A percentile compares a stretch with the other conserved stretches of the same genome.
Evolutionary conservation across 2,888 invertebrate genomes (phyloP).

Genomic region (Odontocolon sp.): DNA sequence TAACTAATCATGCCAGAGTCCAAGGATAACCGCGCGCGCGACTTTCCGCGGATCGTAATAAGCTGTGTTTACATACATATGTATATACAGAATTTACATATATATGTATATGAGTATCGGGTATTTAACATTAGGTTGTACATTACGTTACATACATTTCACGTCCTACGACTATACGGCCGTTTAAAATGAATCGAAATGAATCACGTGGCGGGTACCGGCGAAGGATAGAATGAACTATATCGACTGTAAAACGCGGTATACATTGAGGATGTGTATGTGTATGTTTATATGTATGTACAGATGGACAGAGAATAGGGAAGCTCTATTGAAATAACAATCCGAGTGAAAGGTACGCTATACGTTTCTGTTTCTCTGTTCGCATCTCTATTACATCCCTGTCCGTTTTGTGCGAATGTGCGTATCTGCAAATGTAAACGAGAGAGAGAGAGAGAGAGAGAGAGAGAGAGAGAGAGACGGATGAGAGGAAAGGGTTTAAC

Average conservation of each 20-base stretch:
- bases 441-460: neutral
- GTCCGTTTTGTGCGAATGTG: neutral
- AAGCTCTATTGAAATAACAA: conserved; percentile 34
- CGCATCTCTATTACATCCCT: neutral
- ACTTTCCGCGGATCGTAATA: conserved; percentile 9
- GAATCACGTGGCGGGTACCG: neutral
- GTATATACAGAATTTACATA: neutral
- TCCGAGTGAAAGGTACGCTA: conserved; percentile 14
- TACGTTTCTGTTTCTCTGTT: neutral
- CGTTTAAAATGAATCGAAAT: too few species aligned
- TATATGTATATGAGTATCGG: neutral
- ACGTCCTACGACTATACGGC: too few species aligned
- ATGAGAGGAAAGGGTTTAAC: conserved; percentile 22
- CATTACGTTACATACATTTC: neutral
- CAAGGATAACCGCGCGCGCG: conserved; percentile 73
- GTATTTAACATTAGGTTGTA: too few species aligned
- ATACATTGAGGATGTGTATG: neutral
- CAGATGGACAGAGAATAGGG: neutral
- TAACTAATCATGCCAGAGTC: conserved; percentile 79
- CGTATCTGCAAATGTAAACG: conserved; percentile 9
- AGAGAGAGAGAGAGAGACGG: neutral
- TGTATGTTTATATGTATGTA: neutral
- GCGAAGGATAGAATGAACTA: too few species aligned
- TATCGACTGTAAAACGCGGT: too few species aligned
- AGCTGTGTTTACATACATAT: neutral